Base-by-base conservation (phyloP, 2,888 invertebrate species). In the Drosophila demipolita region DNA sequence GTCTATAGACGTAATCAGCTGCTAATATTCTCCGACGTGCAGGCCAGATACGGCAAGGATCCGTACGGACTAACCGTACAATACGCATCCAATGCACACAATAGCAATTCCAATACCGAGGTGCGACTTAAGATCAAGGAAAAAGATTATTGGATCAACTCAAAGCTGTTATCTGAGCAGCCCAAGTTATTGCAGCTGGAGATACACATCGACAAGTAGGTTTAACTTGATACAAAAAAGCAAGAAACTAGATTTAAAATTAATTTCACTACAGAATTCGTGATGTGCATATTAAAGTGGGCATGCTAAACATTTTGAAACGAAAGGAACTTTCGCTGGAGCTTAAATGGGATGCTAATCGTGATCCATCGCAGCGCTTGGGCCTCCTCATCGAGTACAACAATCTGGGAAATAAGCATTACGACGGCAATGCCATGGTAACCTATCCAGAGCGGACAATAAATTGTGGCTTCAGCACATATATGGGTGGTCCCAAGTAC, bases 271-370 rank as follows among this genome's bases (percentile, higher is more conserved):
- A n/a, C 12, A 96, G 96, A 88, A 93, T 96, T 74, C 95, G 97
- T 38, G 97, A 97, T 91, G 94, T 97, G 38, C 96, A 96, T 89
- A 91, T 97, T 4, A 94, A 95, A 0, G 93, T 95, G 73, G 95
- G 95, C 71, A 94, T 95, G 3, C 94, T 95, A 75, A 94, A 95
- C 48, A 94, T 95, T 9, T 93, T 94, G 0, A 92, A 93, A 15
- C 94, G 95, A 60, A 96, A 96, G 89, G 95, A 96, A 33, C 93
- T 96, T 0, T 95, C 95, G 6, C 93, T 96, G 1, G 96, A 96
- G 65, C 91, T 97, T 23, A 96, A 97, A 91, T 97, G 97, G 97
- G 97, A 97, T 90, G 97, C 97, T 0, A 97, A 97, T 92, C 94
- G 97, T 9, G 96, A 97, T 93, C 97, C 97, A 0, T 95, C 95